Evolutionary conservation across 2,888 invertebrate genomes (phyloP).

Genomic region (Cetonia aurata): DNA sequence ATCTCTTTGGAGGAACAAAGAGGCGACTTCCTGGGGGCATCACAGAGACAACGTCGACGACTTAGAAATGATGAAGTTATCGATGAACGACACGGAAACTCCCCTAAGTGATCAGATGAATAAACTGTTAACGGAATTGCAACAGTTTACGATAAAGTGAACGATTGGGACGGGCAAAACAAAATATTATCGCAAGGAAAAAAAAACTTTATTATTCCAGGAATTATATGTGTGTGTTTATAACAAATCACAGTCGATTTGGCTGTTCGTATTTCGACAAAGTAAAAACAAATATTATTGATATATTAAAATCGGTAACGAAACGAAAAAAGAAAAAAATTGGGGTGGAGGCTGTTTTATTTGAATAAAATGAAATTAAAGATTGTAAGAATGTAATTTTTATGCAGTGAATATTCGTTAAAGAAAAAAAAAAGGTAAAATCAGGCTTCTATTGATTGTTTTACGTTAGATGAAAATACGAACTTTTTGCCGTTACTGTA

Average conservation of each 20-base stretch:
- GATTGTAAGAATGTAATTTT: too few relatives aligned
- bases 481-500: too few relatives aligned
- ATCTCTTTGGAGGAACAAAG: slow-evolving; percentile 53
- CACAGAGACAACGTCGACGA: slow-evolving; percentile 49
- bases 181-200: slow-evolving; percentile 20
- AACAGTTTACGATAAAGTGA: slow-evolving; percentile 59
- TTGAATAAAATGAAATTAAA: too few relatives aligned
- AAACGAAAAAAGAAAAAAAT: too few relatives aligned
- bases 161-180: neutral
- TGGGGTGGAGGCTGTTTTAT: too few relatives aligned
- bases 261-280: slow-evolving; percentile 14
- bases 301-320: too few relatives aligned
- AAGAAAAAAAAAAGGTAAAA: too few relatives aligned
- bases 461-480: too few relatives aligned
- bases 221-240: slow-evolving; percentile 7
- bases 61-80: slow-evolving; percentile 60
- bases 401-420: too few relatives aligned
- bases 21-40: slow-evolving; percentile 48
- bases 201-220: too few relatives aligned
- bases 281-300: neutral
- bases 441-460: too few relatives aligned
- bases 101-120: slow-evolving; percentile 62
- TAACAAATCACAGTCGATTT: slow-evolving; percentile 34
- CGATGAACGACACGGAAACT: slow-evolving; percentile 57
- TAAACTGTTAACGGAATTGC: slow-evolving; percentile 59